Base-by-base conservation (phyloP, 2,888 invertebrate genomes). In the Hydroisotoma schaefferi region DNA sequence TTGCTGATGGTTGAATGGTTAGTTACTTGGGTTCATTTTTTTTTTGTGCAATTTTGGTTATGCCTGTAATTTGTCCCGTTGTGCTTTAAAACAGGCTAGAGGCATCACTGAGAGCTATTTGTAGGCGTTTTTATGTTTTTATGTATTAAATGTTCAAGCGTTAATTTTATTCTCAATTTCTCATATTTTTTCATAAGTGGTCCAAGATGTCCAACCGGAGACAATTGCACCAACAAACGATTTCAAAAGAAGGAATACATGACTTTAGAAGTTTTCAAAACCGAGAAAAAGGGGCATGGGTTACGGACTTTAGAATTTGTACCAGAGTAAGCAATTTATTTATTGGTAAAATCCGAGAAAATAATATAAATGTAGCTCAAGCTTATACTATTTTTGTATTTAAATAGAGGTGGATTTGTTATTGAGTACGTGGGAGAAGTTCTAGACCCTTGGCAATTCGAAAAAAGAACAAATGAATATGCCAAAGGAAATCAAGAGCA, bases 351-450 rank as follows among this genome's bases (percentile, higher is more conserved):
- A 18, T 54, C 28, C 20, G n/a, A 28, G 12, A 37, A 20, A 33
- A 40, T 38, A 29, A 12, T n/a, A 2, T 49, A 27, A 28, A n/a
- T 20, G 18, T 59, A 51, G 25, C n/a, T 51, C 22, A 38, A 22
- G n/a, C 15, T 33, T 33, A 33, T 10, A 33, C 8, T 15, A 33
- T 8, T 33, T 33, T 33, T 33, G 8, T 56, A 23, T 62, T 37
- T 33, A 18, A 51, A 8, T 43, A 64, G 92, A 59, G 95, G 94
- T 8, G 86, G 88, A 74, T 99, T 99, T 78, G 86, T 99, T 48
- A 88, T 98, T 85, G 99, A 99, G 77, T 99, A 99, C 76, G 90
- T 99, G 0, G 99, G 99, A 0, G 99, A 99, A 80, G 94, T 99
- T 0, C 80, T 98, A 8, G 89, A 93, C 77, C 87, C 87, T 51